phyloP scores from a whole-genome alignment of 2,113 vertebrate genomes.

The Cyphomyrus discorhynchus region DNA sequence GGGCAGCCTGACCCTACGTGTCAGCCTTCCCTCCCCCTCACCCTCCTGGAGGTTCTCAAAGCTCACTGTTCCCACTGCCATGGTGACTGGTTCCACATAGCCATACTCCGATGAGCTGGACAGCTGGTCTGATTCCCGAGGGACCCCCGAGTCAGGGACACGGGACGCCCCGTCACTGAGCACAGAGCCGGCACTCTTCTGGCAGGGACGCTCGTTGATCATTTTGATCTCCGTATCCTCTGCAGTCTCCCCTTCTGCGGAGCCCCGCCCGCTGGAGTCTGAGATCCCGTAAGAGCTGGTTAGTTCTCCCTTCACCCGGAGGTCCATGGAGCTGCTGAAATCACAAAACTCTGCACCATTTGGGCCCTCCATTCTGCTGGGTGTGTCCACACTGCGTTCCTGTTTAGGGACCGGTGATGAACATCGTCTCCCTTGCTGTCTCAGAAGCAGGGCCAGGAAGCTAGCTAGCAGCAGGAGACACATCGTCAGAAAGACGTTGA shows the following conservation, averaged over 20 bases:
- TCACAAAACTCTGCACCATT: conserved; percentile 44
- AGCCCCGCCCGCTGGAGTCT: conserved; percentile 70
- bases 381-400: conserved; percentile 33
- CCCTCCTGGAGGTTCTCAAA: conserved; percentile 56
- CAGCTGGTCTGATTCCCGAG: conserved; percentile 63
- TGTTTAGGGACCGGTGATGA: conserved; percentile 38
- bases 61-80: conserved; percentile 43
- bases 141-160: conserved; percentile 63
- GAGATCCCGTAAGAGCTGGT: conserved; percentile 55
- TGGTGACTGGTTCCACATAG: conserved; percentile 31
- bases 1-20: conserved; percentile 44
- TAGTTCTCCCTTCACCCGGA: conserved; percentile 49
- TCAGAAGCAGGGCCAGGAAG: conserved; percentile 61
- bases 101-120: conserved; percentile 66
- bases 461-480: conserved; percentile 65
- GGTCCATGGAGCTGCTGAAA: conserved; percentile 53
- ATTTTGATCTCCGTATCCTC: conserved; percentile 84
- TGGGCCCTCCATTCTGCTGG: conserved; percentile 26
- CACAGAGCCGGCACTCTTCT: conserved; percentile 44
- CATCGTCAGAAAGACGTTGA: conserved; percentile 56
- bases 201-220: conserved; percentile 69
- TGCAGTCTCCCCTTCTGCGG: conserved; percentile 74
- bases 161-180: conserved; percentile 38
- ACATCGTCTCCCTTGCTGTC: conserved; percentile 57
- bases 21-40: conserved; percentile 49